Evolutionary conservation across 1,140 invertebrate genomes (phyloP).

Genomic region (Heterodera schachtii): DNA sequence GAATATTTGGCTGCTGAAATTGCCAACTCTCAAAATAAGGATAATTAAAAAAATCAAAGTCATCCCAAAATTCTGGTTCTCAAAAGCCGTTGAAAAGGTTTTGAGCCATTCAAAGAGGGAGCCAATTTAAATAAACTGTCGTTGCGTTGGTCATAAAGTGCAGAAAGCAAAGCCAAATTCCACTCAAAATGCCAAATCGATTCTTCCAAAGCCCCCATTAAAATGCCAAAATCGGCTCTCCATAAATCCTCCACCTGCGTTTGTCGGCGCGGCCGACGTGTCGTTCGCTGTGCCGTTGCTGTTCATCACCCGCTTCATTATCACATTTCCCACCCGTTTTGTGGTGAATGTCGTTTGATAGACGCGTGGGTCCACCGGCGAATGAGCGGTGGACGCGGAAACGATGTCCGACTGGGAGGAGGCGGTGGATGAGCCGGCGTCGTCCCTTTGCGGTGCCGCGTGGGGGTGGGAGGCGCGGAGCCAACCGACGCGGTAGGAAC

Average conservation of each 20-base stretch:
- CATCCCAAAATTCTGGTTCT: not conserved
- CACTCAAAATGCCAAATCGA: too few relatives aligned
- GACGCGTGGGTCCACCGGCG: conserved; percentile 45
- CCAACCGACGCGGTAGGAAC: conserved; percentile 54
- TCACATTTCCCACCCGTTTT: conserved; percentile 59
- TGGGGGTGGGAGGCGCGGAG: conserved; percentile 65
- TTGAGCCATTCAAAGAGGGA: too few relatives aligned
- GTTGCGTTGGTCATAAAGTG: too few relatives aligned
- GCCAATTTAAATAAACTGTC: too few relatives aligned
- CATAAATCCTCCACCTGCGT: too few relatives aligned
- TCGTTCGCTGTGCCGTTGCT: not conserved
- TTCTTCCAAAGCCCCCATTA: too few relatives aligned
- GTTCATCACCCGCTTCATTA: conserved; percentile 54
- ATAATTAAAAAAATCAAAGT: not conserved
- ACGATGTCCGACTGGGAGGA: conserved; percentile 27
- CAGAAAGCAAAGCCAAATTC: too few relatives aligned
- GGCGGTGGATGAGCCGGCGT: conserved; percentile 19
- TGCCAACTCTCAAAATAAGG: not conserved
- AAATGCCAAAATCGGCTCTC: too few relatives aligned
- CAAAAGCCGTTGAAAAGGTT: too few relatives aligned
- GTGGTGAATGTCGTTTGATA: conserved; percentile 63
- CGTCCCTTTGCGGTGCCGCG: conserved; percentile 43
- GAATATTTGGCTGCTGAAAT: conserved; percentile 25
- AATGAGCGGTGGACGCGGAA: conserved; percentile 28
- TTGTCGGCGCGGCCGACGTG: not conserved